These are phyloP conservation scores for Motacilla alba DNA, from an alignment of 2,113 vertebrate genomes.

Conservation along the genomic window DNA sequence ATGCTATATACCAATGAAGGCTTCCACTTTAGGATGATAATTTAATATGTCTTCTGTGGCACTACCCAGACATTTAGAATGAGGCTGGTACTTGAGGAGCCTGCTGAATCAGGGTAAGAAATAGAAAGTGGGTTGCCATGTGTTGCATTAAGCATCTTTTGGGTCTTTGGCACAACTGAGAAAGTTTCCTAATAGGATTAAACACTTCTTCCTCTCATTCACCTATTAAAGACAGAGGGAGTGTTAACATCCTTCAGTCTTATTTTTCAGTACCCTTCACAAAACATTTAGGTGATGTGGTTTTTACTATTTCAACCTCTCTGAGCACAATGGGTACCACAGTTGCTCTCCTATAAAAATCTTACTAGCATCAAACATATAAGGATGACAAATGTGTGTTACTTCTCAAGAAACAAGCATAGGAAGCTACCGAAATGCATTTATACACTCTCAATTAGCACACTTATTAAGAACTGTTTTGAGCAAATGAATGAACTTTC, in stretches of 20 bases:
- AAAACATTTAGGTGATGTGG: neutral
- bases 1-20: neutral
- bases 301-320: conserved; percentile 21
- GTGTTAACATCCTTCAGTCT: neutral
- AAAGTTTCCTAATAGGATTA: neutral
- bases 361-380: conserved; percentile 13
- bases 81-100: neutral
- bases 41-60: neutral
- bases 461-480: conserved; percentile 48
- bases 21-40: neutral
- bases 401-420: conserved; percentile 50
- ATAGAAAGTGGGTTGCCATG: neutral
- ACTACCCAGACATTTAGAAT: neutral
- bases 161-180: neutral
- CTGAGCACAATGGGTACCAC: neutral
- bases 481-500: conserved; percentile 59
- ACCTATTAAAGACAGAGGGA: neutral
- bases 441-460: conserved; percentile 57
- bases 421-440: conserved; percentile 11
- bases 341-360: neutral
- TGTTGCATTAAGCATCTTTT: neutral
- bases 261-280: conserved; percentile 30
- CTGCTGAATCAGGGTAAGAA: neutral
- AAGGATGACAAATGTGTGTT: neutral
- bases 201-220: neutral